Percentiles rank a stretch among this genome's conserved stretches.
phyloP scores from a whole-genome alignment of 2,888 invertebrate genomes.

The Tetheella fluctuosa region DNA sequence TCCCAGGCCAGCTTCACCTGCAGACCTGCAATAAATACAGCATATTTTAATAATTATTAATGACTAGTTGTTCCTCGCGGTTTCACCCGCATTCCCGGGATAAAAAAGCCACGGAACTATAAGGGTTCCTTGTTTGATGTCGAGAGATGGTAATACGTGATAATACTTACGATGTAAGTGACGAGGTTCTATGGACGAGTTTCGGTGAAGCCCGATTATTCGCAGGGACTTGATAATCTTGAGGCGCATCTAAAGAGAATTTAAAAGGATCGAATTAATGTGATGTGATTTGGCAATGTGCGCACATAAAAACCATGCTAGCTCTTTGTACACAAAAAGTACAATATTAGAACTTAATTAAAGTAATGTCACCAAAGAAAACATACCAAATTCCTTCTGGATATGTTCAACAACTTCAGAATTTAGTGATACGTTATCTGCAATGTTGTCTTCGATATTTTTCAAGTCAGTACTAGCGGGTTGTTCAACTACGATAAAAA shows the following conservation, averaged over 20 bases:
- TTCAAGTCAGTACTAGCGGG: conserved; percentile 47
- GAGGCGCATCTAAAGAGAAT: conserved; percentile 59
- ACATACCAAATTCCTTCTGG: conserved; percentile 68
- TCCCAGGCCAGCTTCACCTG: conserved; percentile 90
- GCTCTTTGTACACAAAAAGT: background rate
- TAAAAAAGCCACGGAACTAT: too few relatives aligned
- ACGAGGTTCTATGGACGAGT: conserved; percentile 85
- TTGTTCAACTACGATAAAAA: conserved; percentile 21
- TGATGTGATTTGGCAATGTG: background rate
- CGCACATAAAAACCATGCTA: too few relatives aligned
- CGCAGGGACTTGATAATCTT: conserved; percentile 54
- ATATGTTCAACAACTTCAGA: conserved; percentile 71
- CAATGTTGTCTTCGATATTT: conserved; percentile 53
- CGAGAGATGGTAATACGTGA: background rate
- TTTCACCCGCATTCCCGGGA: too few relatives aligned
- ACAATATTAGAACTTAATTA: background rate
- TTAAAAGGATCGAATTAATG: background rate
- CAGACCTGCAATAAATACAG: conserved; percentile 70
- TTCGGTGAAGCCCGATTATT: conserved; percentile 65
- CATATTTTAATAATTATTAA: background rate
- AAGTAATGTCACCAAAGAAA: background rate
- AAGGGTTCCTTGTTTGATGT: too few relatives aligned
- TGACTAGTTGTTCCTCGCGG: too few relatives aligned
- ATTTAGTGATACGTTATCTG: conserved; percentile 58
- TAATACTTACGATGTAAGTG: conserved; percentile 78